Conservation (phyloP, 2,113 vertebrate species). For the Nannospalax galili region DNA sequence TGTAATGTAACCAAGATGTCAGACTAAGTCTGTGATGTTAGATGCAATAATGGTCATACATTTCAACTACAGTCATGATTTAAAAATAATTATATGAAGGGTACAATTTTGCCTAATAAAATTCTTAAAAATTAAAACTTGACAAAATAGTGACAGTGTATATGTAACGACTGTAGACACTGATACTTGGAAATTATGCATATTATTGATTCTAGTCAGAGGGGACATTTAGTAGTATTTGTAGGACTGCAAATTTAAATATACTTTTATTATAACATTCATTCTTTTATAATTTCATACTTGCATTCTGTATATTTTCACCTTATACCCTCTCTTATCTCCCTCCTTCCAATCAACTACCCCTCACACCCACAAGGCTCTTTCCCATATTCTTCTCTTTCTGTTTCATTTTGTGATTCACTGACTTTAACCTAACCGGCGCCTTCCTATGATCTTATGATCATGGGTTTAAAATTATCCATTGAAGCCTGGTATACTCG, state of each 20-base stretch:
- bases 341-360: not conserved
- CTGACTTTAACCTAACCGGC: too few relatives aligned
- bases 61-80: not conserved
- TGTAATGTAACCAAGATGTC: not conserved
- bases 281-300: not conserved
- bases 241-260: not conserved
- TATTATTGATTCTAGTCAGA: not conserved
- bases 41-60: not conserved
- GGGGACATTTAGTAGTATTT: not conserved
- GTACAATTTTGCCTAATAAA: not conserved
- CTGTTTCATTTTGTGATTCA: not conserved
- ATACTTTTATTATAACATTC: not conserved
- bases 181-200: not conserved
- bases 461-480: too few relatives aligned
- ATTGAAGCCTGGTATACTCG: not conserved
- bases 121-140: not conserved
- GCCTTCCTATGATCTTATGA: not conserved
- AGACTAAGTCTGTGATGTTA: not conserved
- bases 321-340: too few relatives aligned
- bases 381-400: not conserved
- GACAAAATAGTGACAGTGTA: not conserved
- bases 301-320: too few relatives aligned
- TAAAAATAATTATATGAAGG: too few relatives aligned
- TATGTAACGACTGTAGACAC: not conserved
- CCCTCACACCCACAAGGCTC: not conserved